Evolutionary conservation across 1,140 invertebrate genomes (phyloP), one percentile per base, ranked within the genome.

Genomic region (Leptopilina boulardi): DNA sequence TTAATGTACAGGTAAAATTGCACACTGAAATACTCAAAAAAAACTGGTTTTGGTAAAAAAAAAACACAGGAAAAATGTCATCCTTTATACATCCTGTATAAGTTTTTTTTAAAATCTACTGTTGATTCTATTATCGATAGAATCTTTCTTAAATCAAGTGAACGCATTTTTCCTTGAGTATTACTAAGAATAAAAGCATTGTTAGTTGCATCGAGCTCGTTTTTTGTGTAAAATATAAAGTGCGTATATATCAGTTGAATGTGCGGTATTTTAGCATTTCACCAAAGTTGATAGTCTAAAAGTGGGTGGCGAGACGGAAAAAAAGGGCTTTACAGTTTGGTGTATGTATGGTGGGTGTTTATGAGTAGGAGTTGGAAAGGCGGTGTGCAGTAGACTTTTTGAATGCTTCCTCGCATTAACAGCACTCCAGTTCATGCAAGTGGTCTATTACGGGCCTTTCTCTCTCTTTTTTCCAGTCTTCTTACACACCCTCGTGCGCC

Each of bases 391-490:
- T 78, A 74, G 77, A 83, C 75, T 85, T 85, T 38, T 84, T 84
- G 78, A 87, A 87, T 86, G 78, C 71, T 77, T 81, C 75, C 70
- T 71, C 80, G 81, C 82, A 84, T 87, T 86, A 86, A 84, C 82
- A 81, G 82, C 83, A 86, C 86, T 83, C 83, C 73, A 80, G 80
- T 83, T 82, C 81, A 74, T 78, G 83, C 84, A 84, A 87, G 87
- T 87, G 87, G 84, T 79, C 85, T 81, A 87, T 87, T 87, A 87
- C 81, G 59, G 74, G 78, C 77, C 82, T 84, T 83, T 85, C 80
- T 83, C 79, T 83, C 80, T 81, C n/a, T n/a, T n/a, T 81, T 80
- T 78, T 71, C 71, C 38, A 71, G 81, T 73, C 77, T 71, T 76
- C 51, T 42, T 51, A 34, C 74, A 72, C 73, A 74, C 11, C 51